Conservation (phyloP, 2,888 invertebrate genomes). For the Girardia tigrina region DNA sequence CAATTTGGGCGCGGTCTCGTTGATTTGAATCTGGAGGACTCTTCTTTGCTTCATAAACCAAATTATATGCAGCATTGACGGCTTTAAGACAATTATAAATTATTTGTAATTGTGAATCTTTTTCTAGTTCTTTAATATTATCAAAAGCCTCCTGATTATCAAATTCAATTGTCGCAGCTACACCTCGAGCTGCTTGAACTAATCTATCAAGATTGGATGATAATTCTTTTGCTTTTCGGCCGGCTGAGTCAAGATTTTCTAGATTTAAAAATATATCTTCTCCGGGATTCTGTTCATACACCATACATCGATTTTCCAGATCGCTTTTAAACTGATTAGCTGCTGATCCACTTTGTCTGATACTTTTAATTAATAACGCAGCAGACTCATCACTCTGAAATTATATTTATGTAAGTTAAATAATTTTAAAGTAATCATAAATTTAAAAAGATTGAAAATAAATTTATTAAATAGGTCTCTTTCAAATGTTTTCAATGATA, state of each 20-base stretch:
- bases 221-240: neutral
- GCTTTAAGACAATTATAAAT: neutral
- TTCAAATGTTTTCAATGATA: too few relatives aligned
- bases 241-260: conserved; percentile 13
- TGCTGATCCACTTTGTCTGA: neutral
- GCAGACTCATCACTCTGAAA: conserved; percentile 4
- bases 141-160: neutral
- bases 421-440: too few relatives aligned
- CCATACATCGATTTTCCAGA: conserved; percentile 5
- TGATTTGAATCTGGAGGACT: neutral
- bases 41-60: neutral
- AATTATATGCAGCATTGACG: neutral
- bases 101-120: neutral
- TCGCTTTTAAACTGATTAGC: conserved; percentile 7
- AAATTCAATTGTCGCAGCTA: neutral
- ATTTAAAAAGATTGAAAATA: too few relatives aligned
- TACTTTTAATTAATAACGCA: neutral
- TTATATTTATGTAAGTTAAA: too few relatives aligned
- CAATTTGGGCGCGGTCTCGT: neutral
- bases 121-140: neutral
- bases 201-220: neutral
- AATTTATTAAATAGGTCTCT: too few relatives aligned
- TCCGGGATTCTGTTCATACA: neutral
- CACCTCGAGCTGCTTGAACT: conserved; percentile 3
- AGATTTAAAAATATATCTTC: neutral